These are phyloP conservation scores for Equus przewalskii DNA, from an alignment of 2,113 vertebrate genomes.

Conservation along the genomic window DNA sequence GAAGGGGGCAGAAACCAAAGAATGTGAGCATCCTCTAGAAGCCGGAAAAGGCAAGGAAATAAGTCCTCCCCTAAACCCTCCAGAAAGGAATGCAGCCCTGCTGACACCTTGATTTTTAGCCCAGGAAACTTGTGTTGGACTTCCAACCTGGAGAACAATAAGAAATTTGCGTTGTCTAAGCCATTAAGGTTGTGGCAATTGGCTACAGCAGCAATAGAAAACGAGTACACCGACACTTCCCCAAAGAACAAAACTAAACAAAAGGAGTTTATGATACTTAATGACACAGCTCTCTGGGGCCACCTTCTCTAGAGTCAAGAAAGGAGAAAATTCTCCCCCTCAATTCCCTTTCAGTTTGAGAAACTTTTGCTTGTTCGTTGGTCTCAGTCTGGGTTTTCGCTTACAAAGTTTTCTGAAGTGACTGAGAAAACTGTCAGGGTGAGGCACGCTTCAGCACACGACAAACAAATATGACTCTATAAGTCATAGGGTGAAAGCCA, in stretches of 20 bases:
- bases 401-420: neutral
- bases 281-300: neutral
- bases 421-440: neutral
- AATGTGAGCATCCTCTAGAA: neutral
- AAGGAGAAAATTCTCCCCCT: neutral
- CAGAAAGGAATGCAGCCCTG: neutral
- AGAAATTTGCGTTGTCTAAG: neutral
- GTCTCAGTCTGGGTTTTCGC: neutral
- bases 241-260: neutral
- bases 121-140: neutral
- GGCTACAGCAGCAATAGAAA: neutral
- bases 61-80: neutral
- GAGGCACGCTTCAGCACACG: neutral
- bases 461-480: neutral
- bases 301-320: constrained; percentile 5
- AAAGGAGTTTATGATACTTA: neutral
- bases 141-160: neutral
- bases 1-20: neutral
- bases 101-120: neutral
- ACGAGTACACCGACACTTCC: neutral
- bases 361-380: neutral
- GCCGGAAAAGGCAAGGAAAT: neutral
- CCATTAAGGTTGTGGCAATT: neutral
- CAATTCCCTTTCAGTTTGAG: constrained; percentile 38
- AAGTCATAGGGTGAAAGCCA: neutral